Percentiles rank a stretch among this genome's conserved stretches.
Evolutionary conservation across 2,888 invertebrate species (phyloP).

Genomic region (Galerucella nymphaeae): DNA sequence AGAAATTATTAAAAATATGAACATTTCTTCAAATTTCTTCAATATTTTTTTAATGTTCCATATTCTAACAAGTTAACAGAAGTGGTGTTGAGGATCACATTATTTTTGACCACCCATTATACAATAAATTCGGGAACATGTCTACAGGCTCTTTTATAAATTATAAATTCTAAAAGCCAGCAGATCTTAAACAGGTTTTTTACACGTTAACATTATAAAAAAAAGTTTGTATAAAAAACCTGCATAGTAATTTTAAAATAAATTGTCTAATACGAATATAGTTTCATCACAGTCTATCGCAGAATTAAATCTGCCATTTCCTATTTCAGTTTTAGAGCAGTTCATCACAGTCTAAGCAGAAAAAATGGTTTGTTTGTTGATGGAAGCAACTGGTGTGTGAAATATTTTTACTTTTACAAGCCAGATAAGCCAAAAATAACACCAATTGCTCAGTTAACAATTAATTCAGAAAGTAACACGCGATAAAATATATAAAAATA

Average conservation of each 20-base stretch:
- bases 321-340: slow-evolving; percentile 44
- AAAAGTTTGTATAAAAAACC: background rate
- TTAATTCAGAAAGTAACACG: no score
- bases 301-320: slow-evolving; percentile 64
- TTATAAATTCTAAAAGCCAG: background rate
- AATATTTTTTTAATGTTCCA: background rate
- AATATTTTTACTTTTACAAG: no score
- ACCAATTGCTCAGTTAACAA: no score
- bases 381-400: background rate
- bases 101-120: background rate
- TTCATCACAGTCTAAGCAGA: slow-evolving; percentile 15
- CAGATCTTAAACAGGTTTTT: background rate
- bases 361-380: slow-evolving; percentile 16
- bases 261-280: slow-evolving; percentile 6
- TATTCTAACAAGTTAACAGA: slow-evolving; percentile 7
- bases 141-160: slow-evolving; percentile 1
- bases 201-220: background rate
- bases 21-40: background rate
- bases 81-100: background rate
- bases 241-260: background rate
- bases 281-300: slow-evolving; percentile 64
- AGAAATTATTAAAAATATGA: background rate
- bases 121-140: slow-evolving; percentile 1
- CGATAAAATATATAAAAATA: no score
- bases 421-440: no score